Base-by-base conservation (phyloP, 2,888 invertebrate genomes). In the Aethes cnicana region DNA sequence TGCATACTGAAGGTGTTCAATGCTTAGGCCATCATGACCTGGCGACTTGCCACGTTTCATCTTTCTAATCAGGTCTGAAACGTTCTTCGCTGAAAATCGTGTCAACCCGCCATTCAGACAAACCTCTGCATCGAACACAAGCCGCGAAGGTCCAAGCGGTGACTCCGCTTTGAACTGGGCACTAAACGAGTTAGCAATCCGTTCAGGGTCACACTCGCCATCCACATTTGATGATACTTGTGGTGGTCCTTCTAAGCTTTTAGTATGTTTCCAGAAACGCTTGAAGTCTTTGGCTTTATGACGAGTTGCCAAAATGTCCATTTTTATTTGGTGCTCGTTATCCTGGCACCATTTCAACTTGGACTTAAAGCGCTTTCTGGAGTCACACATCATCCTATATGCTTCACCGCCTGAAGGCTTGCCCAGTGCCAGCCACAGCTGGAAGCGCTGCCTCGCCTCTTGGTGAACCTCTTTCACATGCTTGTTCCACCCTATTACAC, bases 371-470 rank as follows among this genome's bases (percentile, higher is more conserved):
- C 35, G 25, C 11, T 33, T 21, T 8, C 52, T 35, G 9, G 37
- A 16, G 2, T 25, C n/a, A 25, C 33, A 44, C 48, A 53, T 52
- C 16, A 28, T 25, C 1, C 28, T 21, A 21, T 53, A 53, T 14
- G 20, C 7, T 7, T n/a, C 2, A 9, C 48, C 50, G 1, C 32
- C 9, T 1, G 14, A 42, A 14, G 55, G 55, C 25, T 55, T 55
- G 2, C 36, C 36, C 12, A 16, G 20, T 5, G 35, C 11, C 2
- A 47, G 4, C 55, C 55, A 55, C n/a, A 3, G 8, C 12, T 52
- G 35, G 47, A 48, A 60, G 9, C 43, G 36, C 12, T 11, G 18
- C 26, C 62, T 48, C 5, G 57, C 62, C 42, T 35, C 37, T 44
- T 35, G 28, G 30, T 58, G 53, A 26, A 54, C 55, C 1, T 54